Conservation (phyloP, 2,113 vertebrate species). For the Asarcornis scutulata region DNA sequence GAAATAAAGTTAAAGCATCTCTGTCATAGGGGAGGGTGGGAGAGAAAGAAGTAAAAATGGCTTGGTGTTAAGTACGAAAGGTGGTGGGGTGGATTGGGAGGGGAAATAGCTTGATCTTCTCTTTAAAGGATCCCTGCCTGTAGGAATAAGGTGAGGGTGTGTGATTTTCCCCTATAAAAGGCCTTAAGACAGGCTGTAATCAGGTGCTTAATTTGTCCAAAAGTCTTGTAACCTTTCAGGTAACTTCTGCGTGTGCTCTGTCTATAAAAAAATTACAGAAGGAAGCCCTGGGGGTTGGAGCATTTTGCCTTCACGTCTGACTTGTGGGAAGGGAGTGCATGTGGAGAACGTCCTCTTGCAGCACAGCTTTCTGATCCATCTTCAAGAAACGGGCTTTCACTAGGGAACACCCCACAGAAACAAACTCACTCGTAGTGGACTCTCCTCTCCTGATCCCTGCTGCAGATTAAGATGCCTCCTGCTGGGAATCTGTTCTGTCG, state of each 20-base stretch:
- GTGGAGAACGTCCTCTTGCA: not conserved
- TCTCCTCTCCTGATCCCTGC: not conserved
- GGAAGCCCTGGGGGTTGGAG: not conserved
- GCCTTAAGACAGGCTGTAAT: not conserved
- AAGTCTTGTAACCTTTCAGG: not conserved
- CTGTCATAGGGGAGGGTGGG: not conserved
- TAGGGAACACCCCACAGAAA: not conserved
- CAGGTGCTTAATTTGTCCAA: not conserved
- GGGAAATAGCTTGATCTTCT: not conserved
- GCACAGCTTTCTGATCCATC: not conserved
- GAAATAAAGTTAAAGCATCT: not conserved
- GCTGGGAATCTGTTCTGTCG: not conserved
- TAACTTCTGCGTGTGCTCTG: not conserved
- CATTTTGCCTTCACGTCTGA: not conserved
- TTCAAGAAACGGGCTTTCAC: not conserved
- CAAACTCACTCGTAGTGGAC: not conserved
- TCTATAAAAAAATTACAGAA: not conserved
- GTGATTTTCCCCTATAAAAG: not conserved
- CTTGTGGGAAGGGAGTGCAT: not conserved
- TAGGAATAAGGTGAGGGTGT: not conserved
- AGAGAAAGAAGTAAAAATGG: not conserved
- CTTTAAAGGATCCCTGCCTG: not conserved
- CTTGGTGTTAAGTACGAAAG: not conserved
- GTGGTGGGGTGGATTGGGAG: not conserved
- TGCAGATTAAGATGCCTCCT: not conserved